Evolutionary conservation across 2,797 vertebrate genomes (phyloP).

Genomic region (Danio tinwini): DNA sequence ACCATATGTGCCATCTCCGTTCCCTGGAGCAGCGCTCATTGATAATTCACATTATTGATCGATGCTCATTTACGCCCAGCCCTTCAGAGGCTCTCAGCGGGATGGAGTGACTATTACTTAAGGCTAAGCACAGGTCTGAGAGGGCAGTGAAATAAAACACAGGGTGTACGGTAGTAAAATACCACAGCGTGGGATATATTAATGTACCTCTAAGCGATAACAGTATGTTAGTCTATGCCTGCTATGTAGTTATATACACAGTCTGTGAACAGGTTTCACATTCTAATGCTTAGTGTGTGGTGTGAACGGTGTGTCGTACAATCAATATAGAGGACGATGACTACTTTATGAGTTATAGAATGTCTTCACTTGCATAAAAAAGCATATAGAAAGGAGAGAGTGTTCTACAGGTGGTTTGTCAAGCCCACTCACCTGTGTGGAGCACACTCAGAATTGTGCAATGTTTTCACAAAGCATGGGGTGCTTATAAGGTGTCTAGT

Average conservation of each 20-base stretch:
- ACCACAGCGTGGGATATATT: constrained; percentile 1
- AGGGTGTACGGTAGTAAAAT: not conserved
- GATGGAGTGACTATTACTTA: constrained; percentile 45
- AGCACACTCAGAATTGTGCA: too few relatives aligned
- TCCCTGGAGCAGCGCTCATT: constrained; percentile 49
- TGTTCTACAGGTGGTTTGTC: too few relatives aligned
- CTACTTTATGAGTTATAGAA: not conserved
- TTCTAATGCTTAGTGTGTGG: not conserved
- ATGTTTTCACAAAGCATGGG: too few relatives aligned
- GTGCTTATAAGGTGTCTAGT: too few relatives aligned
- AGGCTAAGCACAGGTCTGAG: constrained; percentile 22
- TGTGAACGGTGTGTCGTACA: not conserved
- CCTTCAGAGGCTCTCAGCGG: constrained; percentile 49
- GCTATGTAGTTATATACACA: not conserved
- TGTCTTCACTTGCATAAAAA: too few relatives aligned
- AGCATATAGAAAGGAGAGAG: too few relatives aligned
- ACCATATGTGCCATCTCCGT: constrained; percentile 61
- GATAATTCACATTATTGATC: constrained; percentile 70
- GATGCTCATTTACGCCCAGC: constrained; percentile 44
- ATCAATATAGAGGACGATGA: not conserved
- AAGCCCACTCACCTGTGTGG: too few relatives aligned
- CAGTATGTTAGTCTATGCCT: not conserved
- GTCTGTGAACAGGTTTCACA: not conserved
- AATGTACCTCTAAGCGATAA: constrained; percentile 3
- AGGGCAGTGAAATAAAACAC: constrained; percentile 4